Percentiles rank a stretch among this genome's conserved stretches.
Evolutionary conservation across 2,113 vertebrate species (phyloP).

Genomic region (Strix uralensis): DNA sequence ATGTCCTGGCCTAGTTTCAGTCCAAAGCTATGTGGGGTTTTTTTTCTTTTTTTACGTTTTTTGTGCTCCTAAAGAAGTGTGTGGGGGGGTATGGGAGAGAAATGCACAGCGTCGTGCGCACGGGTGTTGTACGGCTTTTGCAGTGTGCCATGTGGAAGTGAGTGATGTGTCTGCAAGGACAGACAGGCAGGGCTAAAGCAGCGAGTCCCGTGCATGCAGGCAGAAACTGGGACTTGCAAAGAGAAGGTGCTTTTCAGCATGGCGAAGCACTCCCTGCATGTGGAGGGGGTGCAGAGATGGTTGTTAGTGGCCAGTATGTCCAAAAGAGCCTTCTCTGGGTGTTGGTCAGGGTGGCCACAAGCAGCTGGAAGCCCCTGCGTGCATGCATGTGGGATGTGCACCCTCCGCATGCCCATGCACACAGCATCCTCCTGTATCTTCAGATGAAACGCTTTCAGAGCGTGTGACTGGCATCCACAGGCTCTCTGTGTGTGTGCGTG

Average conservation of each 20-base stretch:
- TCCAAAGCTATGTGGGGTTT: neutral
- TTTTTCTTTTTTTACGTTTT: neutral
- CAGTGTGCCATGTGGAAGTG: accelerated
- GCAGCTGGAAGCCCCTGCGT: neutral
- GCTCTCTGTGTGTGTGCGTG: neutral
- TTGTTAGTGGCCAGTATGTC: too few relatives aligned
- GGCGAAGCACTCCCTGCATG: accelerated
- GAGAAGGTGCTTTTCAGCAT: neutral
- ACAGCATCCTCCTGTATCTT: neutral
- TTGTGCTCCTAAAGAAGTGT: neutral
- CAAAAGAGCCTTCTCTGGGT: neutral
- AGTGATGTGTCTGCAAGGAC: neutral
- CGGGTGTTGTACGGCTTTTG: accelerated
- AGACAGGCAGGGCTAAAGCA: neutral
- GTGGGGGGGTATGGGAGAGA: accelerated
- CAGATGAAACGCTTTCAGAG: neutral
- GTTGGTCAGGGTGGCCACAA: neutral
- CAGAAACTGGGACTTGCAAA: neutral
- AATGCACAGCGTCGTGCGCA: accelerated
- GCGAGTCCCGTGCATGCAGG: accelerated
- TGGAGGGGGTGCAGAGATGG: neutral
- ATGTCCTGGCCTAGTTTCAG: neutral
- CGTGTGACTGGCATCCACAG: accelerated
- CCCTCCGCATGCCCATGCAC: neutral
- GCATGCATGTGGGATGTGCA: too few relatives aligned